phyloP scores from a whole-genome alignment of 2,888 invertebrate species.

The Adelphocoris suturalis region DNA sequence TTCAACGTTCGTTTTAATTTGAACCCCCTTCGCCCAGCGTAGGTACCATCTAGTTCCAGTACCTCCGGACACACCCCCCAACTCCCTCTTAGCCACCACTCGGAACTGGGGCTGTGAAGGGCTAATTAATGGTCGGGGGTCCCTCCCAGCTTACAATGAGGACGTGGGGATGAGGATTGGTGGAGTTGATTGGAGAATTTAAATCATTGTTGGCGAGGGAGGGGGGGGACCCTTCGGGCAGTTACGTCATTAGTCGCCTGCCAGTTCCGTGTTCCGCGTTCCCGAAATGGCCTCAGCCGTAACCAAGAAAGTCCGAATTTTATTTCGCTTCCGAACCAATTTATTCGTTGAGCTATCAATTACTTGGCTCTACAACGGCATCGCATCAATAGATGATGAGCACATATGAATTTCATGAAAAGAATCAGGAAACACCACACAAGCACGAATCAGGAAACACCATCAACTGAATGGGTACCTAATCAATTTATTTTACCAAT shows the following conservation, averaged over 20 bases:
- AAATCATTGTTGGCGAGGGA: conserved; percentile 36
- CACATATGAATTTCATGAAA: no score
- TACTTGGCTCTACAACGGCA: not conserved
- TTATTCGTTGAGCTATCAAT: not conserved
- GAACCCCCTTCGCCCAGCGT: conserved; percentile 22
- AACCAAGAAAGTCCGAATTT: conserved; percentile 5
- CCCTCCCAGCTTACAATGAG: conserved; percentile 8
- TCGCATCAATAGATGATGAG: not conserved
- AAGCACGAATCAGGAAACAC: no score
- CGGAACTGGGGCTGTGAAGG: not conserved
- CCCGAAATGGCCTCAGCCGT: not conserved
- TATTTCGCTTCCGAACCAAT: not conserved
- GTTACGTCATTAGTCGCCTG: conserved; percentile 48
- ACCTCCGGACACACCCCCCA: conserved; percentile 11
- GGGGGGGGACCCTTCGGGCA: not conserved
- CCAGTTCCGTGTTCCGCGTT: conserved; percentile 9
- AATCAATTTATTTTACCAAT: no score
- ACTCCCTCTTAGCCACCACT: not conserved
- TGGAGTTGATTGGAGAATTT: conserved; percentile 55
- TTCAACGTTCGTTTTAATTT: conserved; percentile 60
- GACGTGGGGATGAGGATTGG: conserved; percentile 40
- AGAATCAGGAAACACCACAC: no score
- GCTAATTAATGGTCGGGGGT: conserved; percentile 16
- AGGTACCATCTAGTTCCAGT: conserved; percentile 9
- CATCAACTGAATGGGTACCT: no score